Conservation (phyloP, 2,113 vertebrate species). For the Laticauda laticaudata region DNA sequence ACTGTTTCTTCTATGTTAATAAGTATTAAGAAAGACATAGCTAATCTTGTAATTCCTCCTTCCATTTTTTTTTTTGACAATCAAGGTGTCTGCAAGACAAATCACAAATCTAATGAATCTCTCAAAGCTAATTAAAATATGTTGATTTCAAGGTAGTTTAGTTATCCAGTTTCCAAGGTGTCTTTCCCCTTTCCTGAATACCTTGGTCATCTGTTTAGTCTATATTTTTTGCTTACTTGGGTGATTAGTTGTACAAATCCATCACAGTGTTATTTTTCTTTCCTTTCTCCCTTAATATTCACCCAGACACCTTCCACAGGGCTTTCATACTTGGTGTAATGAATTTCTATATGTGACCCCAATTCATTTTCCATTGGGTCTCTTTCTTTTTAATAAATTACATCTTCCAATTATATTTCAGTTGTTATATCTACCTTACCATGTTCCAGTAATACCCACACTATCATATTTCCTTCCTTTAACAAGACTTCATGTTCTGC, state of each 20-base stretch:
- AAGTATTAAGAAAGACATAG: neutral
- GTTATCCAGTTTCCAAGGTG: neutral
- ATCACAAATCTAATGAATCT: neutral
- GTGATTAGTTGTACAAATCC: neutral
- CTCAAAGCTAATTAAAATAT: neutral
- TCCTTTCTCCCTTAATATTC: neutral
- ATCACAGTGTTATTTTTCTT: neutral
- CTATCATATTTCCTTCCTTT: neutral
- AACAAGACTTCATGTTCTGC: neutral
- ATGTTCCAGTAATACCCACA: neutral
- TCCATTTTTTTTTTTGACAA: neutral
- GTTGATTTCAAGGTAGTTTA: neutral
- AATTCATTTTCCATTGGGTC: neutral
- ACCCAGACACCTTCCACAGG: neutral
- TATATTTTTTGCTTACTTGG: neutral
- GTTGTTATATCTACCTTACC: neutral
- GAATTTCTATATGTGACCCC: neutral
- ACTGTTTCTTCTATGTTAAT: neutral
- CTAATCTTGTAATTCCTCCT: neutral
- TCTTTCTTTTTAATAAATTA: neutral
- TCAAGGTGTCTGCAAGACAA: neutral
- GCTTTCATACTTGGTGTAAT: neutral
- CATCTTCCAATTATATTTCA: neutral
- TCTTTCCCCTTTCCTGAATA: neutral
- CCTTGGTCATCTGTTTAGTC: neutral